Evolutionary conservation across 2,797 vertebrate species (phyloP).

Genomic region (Schizothorax lantsangensis): DNA sequence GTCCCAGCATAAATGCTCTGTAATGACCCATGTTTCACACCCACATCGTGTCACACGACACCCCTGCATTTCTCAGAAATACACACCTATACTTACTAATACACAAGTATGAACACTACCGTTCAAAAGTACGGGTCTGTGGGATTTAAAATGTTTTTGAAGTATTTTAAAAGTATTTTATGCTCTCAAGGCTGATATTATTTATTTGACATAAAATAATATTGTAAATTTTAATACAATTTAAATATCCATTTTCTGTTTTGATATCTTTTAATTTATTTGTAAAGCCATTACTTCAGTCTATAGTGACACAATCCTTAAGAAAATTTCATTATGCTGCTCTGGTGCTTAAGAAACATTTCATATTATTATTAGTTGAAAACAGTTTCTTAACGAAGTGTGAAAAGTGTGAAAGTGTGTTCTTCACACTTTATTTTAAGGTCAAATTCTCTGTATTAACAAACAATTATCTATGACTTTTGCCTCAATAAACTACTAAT

Average conservation of each 20-base stretch:
- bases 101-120: not conserved
- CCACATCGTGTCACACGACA: not conserved
- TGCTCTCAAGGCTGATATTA: not conserved
- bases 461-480: not conserved
- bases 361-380: not conserved
- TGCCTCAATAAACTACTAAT: not conserved
- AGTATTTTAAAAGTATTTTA: not conserved
- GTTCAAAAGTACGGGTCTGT: not conserved
- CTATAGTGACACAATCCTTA: not conserved
- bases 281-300: not conserved
- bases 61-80: slow-evolving; percentile 12
- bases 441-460: too few species aligned
- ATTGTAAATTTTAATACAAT: not conserved
- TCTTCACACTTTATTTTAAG: not conserved
- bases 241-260: not conserved
- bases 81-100: not conserved
- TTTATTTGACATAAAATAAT: not conserved
- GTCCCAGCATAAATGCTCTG: slow-evolving; percentile 15
- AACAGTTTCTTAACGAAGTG: not conserved
- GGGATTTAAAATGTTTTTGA: not conserved
- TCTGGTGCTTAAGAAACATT: not conserved
- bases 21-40: slow-evolving; percentile 1
- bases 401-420: not conserved
- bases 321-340: not conserved
- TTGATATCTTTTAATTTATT: not conserved